A percentile compares a stretch with the other conserved stretches of the same genome.
phyloP scores from a whole-genome alignment of 2,113 vertebrate genomes.

The Callorhinus ursinus region DNA sequence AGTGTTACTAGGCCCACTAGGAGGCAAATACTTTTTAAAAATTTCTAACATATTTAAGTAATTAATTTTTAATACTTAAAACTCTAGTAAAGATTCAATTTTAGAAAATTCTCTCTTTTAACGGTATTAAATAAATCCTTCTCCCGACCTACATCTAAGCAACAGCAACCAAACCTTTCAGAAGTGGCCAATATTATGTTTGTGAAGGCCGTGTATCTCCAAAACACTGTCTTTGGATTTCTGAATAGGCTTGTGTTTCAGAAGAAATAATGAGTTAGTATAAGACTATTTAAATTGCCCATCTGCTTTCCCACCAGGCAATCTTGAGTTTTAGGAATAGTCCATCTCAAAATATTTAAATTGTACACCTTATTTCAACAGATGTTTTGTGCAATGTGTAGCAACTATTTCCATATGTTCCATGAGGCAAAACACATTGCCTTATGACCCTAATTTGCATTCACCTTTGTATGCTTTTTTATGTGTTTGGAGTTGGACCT shows the following conservation, averaged over 20 bases:
- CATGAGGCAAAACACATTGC: constrained; percentile 25
- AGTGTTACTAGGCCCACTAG: neutral
- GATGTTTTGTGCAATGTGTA: neutral
- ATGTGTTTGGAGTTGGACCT: neutral
- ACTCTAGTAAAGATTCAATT: neutral
- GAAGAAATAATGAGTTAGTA: neutral
- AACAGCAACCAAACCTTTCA: neutral
- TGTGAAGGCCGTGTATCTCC: neutral
- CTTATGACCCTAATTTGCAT: constrained; percentile 55
- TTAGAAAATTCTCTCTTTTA: neutral
- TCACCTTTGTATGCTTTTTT: constrained; percentile 60
- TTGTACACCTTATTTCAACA: constrained; percentile 43
- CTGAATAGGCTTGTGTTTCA: neutral
- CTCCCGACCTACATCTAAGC: neutral
- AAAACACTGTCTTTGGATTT: neutral
- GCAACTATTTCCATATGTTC: constrained; percentile 67
- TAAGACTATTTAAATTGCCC: neutral
- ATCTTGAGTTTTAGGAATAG: constrained; percentile 35
- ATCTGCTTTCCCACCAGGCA: constrained; percentile 44
- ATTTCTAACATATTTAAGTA: neutral
- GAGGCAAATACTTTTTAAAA: neutral
- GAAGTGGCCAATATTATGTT: neutral
- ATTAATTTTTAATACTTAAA: neutral
- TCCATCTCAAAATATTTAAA: constrained; percentile 31
- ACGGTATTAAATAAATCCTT: neutral